These are phyloP conservation scores for Eupithecia vulgata DNA, from an alignment of 2,888 invertebrate genomes.

Conservation along the genomic window DNA sequence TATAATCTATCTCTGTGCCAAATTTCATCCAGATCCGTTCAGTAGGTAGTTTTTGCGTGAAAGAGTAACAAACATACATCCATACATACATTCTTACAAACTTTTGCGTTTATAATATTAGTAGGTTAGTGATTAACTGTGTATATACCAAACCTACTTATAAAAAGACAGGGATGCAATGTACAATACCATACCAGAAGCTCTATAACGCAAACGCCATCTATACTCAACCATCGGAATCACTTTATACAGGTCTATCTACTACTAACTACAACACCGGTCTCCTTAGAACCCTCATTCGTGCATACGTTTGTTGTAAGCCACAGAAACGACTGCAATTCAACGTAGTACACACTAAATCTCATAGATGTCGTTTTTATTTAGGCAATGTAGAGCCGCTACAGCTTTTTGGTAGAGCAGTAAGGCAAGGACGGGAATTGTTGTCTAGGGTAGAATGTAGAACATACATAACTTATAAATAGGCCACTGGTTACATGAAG, in stretches of 20 bases:
- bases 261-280: neutral
- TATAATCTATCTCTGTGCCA: too few relatives aligned
- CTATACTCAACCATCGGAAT: neutral
- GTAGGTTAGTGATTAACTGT: too few relatives aligned
- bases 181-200: too few relatives aligned
- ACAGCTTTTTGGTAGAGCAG: neutral
- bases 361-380: neutral
- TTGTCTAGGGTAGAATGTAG: too few relatives aligned
- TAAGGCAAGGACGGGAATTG: too few relatives aligned
- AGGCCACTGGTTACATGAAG: conserved; percentile 8
- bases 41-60: too few relatives aligned
- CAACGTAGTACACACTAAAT: neutral
- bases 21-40: too few relatives aligned
- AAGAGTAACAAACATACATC: too few relatives aligned
- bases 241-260: neutral
- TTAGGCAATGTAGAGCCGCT: neutral
- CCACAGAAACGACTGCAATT: neutral
- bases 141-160: too few relatives aligned
- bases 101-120: too few relatives aligned
- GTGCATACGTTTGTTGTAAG: neutral
- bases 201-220: neutral
- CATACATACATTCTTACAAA: too few relatives aligned
- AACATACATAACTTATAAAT: neutral
- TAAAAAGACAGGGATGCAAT: too few relatives aligned
- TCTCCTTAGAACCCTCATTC: neutral